A percentile compares a stretch with the other conserved stretches of the same genome.
Conservation (phyloP, 2,797 vertebrate genomes). For the Hapalemur alaotrensis region DNA sequence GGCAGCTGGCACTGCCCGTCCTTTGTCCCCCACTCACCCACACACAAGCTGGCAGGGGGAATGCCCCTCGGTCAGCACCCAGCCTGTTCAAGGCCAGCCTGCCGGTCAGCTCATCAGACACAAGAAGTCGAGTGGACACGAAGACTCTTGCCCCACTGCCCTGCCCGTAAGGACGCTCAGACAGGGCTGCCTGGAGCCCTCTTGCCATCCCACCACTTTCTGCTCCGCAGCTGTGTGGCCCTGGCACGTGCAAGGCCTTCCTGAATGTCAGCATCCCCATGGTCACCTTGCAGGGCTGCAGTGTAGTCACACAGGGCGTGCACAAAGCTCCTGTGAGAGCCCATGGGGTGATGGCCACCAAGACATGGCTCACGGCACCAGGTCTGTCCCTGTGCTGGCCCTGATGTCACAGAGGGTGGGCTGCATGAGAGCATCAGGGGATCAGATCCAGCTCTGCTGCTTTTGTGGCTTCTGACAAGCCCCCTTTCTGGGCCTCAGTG, state of each 20-base stretch:
- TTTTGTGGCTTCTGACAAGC: background rate
- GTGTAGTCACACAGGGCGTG: accelerated
- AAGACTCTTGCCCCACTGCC: background rate
- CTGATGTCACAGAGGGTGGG: background rate
- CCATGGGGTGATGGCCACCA: background rate
- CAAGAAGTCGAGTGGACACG: background rate
- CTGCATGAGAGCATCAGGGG: background rate
- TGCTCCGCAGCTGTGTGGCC: background rate
- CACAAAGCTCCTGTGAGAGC: background rate
- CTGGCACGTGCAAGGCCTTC: background rate
- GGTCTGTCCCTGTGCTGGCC: background rate
- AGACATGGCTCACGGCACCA: no score
- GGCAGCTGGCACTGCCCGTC: background rate
- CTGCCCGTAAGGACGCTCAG: background rate
- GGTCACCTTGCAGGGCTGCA: background rate
- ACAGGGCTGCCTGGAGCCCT: background rate
- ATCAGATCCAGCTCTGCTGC: background rate
- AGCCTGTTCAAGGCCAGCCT: background rate
- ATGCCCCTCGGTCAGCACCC: background rate
- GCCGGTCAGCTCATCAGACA: accelerated
- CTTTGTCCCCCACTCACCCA: background rate
- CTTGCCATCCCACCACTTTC: background rate
- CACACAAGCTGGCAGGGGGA: background rate
- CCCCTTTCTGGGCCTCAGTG: background rate
- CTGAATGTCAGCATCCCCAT: background rate